phyloP scores from a whole-genome alignment of 2,113 vertebrate genomes.

The Phycodurus eques region DNA sequence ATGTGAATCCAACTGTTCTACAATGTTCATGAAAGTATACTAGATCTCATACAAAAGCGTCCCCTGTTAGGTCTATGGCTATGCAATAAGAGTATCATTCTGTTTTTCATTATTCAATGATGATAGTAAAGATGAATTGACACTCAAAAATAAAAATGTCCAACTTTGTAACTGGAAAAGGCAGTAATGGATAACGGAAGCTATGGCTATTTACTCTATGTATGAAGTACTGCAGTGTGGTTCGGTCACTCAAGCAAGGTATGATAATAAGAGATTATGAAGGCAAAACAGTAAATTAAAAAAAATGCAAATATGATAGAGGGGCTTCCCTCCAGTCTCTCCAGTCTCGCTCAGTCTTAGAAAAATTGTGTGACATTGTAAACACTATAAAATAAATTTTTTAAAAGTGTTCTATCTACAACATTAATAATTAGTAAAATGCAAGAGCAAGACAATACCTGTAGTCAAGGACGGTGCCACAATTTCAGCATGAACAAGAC shows the following conservation, averaged over 20 bases:
- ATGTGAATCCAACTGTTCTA: not conserved
- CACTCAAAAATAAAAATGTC: not conserved
- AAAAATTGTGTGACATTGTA: not conserved
- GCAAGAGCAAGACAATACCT: conserved; percentile 6
- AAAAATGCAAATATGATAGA: not conserved
- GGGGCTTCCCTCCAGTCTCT: no score
- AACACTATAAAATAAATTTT: not conserved
- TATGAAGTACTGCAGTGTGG: not conserved
- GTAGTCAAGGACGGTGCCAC: conserved; percentile 4
- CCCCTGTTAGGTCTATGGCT: no score
- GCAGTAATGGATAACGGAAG: not conserved
- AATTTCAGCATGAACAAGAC: conserved; percentile 28
- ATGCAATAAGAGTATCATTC: no score
- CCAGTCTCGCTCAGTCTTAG: no score
- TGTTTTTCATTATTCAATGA: not conserved
- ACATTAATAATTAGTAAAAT: not conserved
- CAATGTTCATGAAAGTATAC: no score
- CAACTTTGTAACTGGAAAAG: conserved; percentile 15
- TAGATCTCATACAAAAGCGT: not conserved
- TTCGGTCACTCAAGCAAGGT: not conserved
- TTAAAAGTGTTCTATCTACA: not conserved
- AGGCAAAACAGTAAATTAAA: not conserved
- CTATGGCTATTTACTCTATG: not conserved
- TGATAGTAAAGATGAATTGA: not conserved
- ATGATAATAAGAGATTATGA: not conserved